Evolutionary conservation across 2,113 vertebrate genomes (phyloP).

Genomic region (Aegypius monachus): DNA sequence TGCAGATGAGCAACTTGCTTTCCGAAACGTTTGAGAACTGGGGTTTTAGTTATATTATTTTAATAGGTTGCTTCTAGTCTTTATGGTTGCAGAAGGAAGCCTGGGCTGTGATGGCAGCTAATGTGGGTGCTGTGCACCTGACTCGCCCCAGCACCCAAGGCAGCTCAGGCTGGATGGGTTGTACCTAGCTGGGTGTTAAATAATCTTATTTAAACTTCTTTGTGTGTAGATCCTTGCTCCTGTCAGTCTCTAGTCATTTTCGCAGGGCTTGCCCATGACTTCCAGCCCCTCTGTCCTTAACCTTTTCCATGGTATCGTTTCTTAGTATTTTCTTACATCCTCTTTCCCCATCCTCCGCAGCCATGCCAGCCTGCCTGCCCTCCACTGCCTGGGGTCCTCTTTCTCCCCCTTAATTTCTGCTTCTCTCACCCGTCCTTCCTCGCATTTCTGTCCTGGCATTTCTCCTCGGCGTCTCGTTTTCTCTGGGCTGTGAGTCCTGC

Average conservation of each 20-base stretch:
- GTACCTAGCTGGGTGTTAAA: not conserved
- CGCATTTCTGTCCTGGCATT: not conserved
- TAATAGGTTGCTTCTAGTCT: not conserved
- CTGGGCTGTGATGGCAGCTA: not conserved
- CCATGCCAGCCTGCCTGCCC: not conserved
- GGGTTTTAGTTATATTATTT: not conserved
- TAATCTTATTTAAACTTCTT: not conserved
- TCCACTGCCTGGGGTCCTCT: not conserved
- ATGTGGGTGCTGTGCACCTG: accelerated
- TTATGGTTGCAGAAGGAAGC: not conserved
- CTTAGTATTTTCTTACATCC: not conserved
- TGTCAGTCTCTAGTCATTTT: accelerated
- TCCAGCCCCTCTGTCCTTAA: not conserved
- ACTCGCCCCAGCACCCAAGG: not conserved
- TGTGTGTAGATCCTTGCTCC: not conserved
- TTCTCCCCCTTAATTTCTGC: not conserved
- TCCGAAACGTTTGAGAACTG: too few species aligned
- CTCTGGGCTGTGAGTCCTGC: not conserved
- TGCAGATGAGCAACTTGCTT: not conserved
- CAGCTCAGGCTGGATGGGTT: not conserved
- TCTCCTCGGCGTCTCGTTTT: not conserved
- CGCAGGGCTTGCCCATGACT: not conserved
- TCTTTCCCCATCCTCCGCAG: not conserved
- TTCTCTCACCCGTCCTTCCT: not conserved
- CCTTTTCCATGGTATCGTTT: not conserved